Base-by-base conservation (phyloP, 2,113 vertebrate species). In the Muntiacus muntjak region DNA sequence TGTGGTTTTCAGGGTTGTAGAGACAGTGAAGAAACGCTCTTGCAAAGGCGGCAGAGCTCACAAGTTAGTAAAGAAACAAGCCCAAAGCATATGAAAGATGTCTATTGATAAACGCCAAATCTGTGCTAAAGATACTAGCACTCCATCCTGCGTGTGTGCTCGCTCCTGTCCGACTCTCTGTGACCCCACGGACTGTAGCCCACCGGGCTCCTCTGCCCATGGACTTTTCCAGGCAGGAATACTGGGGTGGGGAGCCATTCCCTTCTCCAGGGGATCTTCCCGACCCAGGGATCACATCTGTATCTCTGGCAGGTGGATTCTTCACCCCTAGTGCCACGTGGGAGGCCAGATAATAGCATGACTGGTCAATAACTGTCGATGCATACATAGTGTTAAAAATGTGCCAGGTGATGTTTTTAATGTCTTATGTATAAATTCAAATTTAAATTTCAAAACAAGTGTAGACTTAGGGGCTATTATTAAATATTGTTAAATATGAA, bases 151-250 rank as follows among this genome's bases (percentile, higher is more conserved):
- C 23, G n/a, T 71, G n/a, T 71, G 11, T 71, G n/a, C n/a, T 71
- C n/a, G 3, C 9, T 5, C 36, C 2, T 40, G n/a, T 71, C n/a
- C 11, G n/a, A 40, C 67, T 71, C 64, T 36, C 23, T 71, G n/a
- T 0, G 2, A 71, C 5, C 19, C n/a, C 19, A 23, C 1, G n/a
- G n/a, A 40, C 11, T 36, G n/a, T 23, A 23, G 10, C 67, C n/a
- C 67, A 40, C 19, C 6, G 23, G 19, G n/a, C 19, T 71, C n/a
- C 19, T 19, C n/a, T 40, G 67, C 40, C 67, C 67, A 71, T 40
- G n/a, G 19, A 1, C 67, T 71, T 40, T 23, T 40, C 21, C 67
- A 71, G n/a, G n/a, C 36, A 71, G 40, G n/a, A 71, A 71, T 12
- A 40, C n/a, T 71, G 67, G 19, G 6, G n/a, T 40, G n/a, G n/a